Percentiles rank a stretch among this genome's conserved stretches.
These are phyloP conservation scores for Rhegmatorhina hoffmannsi DNA, from an alignment of 2,113 vertebrate species.

Conservation along the genomic window DNA sequence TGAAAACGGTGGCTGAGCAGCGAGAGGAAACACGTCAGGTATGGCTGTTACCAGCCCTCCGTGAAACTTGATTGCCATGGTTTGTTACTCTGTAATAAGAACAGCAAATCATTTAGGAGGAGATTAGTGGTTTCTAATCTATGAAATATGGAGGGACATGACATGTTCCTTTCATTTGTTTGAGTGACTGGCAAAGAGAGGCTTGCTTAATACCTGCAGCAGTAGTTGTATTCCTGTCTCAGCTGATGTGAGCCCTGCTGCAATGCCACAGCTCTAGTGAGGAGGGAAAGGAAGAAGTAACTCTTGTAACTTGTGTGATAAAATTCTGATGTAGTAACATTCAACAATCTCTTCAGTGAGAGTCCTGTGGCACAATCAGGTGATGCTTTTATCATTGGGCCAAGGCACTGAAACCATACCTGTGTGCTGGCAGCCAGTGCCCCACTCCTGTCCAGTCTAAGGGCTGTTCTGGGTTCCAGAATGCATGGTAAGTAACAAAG, in stretches of 20 bases:
- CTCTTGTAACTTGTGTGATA: background rate
- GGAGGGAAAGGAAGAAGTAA: background rate
- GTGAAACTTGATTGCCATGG: background rate
- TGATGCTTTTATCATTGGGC: background rate
- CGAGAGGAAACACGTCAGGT: background rate
- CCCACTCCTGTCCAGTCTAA: background rate
- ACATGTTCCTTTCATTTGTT: background rate
- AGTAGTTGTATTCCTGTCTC: background rate
- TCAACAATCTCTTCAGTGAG: background rate
- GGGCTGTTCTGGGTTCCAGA: background rate
- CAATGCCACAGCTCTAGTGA: background rate
- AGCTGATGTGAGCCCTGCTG: background rate
- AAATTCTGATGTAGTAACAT: background rate
- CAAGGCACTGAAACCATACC: background rate
- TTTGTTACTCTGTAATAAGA: background rate
- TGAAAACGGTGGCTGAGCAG: constrained; percentile 39
- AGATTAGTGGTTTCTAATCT: background rate
- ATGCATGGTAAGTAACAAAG: background rate
- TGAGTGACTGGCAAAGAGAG: background rate
- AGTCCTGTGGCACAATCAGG: background rate
- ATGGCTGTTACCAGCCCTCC: background rate
- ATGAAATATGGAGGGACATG: background rate
- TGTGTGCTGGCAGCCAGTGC: background rate
- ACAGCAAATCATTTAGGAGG: background rate
- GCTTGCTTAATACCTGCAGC: background rate